phyloP scores from a whole-genome alignment of 2,113 vertebrate species.

The Pholis gunnellus region DNA sequence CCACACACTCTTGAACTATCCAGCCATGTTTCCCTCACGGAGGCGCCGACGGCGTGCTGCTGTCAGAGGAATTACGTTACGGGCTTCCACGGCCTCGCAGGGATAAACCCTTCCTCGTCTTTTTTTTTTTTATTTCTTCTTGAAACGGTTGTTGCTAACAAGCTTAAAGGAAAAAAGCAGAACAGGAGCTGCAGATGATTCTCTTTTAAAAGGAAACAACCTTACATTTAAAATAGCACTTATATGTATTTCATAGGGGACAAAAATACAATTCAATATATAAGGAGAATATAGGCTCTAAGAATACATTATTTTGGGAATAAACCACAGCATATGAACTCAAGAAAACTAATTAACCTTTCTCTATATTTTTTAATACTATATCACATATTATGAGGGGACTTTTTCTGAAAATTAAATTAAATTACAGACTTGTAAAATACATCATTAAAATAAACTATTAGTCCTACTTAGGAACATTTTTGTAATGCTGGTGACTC shows the following conservation, averaged over 20 bases:
- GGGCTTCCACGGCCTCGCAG: constrained; percentile 8
- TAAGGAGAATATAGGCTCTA: not conserved
- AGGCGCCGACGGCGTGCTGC: constrained; percentile 41
- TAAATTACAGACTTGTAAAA: not conserved
- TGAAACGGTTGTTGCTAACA: not conserved
- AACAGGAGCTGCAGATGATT: constrained; percentile 5
- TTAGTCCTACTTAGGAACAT: not conserved
- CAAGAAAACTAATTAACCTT: not conserved
- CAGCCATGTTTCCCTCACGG: constrained; percentile 45
- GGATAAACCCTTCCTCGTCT: not conserved
- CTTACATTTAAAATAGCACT: not conserved
- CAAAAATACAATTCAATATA: not conserved
- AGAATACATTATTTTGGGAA: not conserved
- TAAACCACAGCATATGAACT: not conserved
- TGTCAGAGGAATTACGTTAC: constrained; percentile 71
- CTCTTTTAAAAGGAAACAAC: not conserved
- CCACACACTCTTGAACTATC: constrained; percentile 48
- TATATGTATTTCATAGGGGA: not conserved
- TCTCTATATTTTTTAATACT: not conserved
- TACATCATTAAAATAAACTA: not conserved
- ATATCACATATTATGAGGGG: not conserved
- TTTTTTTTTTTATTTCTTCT: not conserved
- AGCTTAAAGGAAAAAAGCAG: constrained; percentile 15
- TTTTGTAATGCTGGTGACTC: not conserved
- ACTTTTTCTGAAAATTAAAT: not conserved